Base-by-base conservation (phyloP, 2,113 vertebrate species). In the Leucoraja erinaceus region DNA sequence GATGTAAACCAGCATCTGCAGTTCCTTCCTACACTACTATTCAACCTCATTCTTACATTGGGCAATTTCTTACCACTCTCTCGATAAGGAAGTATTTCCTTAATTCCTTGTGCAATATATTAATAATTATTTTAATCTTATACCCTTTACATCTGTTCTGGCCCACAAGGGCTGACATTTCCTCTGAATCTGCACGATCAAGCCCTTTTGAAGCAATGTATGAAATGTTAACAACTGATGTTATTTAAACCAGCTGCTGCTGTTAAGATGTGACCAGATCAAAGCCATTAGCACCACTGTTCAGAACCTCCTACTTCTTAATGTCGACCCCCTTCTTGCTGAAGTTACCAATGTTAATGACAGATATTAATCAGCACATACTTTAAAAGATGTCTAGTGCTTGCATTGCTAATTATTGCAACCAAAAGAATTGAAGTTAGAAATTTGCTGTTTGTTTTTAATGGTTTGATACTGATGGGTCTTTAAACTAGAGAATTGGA, bases 211-310 rank as follows among this genome's bases (percentile, higher is more conserved):
- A 6, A 31, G 12, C 68, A 72, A 68, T 38, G 70, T 0, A 28
- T 54, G 68, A 91, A 91, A 68, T 72, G 90, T 72, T 91, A 91
- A 72, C 10, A 28, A 68, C 31, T 72, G 90, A 9, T 91, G 20
- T 72, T 72, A 38, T 38, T 47, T 47, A 70, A 38, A 47, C 31
- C 9, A 38, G 66, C 47, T 47, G 28, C 31, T 63, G 86, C 61
- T 90, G n/a, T 33, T 90, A 11, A 66, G 61, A 12, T 47, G 31
- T n/a, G 9, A 33, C 66, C 66, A 70, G 33, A 91, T 72, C 88
- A 88, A 88, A 88, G n/a, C 59, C 11, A n/a, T 88, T 33, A 18
- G 66, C 38, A 91, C 59, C 28, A 63, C 28, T 5, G 7, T 63
- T 25, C 7, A 61, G 31, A 6, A 66, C 6, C 63, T 28, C 28